Percentiles rank a stretch among this genome's conserved stretches.
These are phyloP conservation scores for Ephialtes manifestator DNA, from an alignment of 2,888 invertebrate genomes.

Conservation along the genomic window DNA sequence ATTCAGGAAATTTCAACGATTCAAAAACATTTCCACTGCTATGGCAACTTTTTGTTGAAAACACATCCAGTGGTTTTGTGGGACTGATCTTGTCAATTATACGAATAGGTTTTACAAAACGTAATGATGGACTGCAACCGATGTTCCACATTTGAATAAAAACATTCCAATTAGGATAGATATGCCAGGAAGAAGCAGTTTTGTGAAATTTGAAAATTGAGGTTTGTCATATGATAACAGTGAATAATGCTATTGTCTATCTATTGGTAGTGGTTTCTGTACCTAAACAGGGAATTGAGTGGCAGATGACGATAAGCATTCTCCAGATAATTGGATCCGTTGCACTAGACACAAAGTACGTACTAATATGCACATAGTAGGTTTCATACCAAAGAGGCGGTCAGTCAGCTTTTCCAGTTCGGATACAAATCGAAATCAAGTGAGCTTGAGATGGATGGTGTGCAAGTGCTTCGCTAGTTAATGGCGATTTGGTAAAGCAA, in stretches of 20 bases:
- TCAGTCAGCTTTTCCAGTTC: slow-evolving; percentile 16
- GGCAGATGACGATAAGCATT: no score
- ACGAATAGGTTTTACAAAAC: no score
- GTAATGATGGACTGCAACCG: no score
- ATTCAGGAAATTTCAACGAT: no score
- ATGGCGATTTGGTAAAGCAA: background rate
- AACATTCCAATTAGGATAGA: no score
- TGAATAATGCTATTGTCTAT: background rate
- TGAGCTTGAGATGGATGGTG: slow-evolving; percentile 20
- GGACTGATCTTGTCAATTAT: no score
- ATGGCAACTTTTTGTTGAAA: no score
- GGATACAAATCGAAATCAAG: slow-evolving; percentile 9
- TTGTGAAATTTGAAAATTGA: no score
- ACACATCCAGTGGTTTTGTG: no score
- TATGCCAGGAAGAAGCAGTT: no score
- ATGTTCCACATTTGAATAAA: no score
- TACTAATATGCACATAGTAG: background rate
- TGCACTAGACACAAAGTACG: background rate
- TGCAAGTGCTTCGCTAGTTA: slow-evolving; percentile 30
- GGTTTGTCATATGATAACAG: background rate
- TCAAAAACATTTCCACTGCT: no score
- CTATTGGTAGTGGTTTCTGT: background rate
- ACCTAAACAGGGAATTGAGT: background rate
- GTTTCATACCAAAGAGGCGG: background rate
- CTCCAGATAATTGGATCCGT: slow-evolving; percentile 4